Conservation (phyloP, 2,888 invertebrate genomes). For the Cosmia trapezina region DNA sequence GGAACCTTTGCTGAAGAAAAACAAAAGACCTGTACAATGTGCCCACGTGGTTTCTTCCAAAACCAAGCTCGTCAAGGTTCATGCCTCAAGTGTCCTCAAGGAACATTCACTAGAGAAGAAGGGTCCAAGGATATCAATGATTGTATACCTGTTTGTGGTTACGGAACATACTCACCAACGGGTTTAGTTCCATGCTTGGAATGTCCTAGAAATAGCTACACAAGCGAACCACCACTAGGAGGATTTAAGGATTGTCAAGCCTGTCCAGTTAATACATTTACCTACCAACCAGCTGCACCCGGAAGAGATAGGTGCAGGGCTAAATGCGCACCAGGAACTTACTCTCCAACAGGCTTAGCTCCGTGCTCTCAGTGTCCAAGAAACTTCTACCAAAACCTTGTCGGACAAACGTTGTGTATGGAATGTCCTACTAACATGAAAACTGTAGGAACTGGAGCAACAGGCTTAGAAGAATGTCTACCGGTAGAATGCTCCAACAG, state of each 20-base stretch:
- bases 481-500: conserved; percentile 96
- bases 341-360: conserved; percentile 97
- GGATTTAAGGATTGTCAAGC: conserved; percentile 98
- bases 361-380: conserved; percentile 98
- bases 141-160: conserved; percentile 98
- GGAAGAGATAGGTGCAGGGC: conserved; percentile 95
- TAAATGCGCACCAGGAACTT: conserved; percentile 97
- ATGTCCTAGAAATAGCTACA: conserved; percentile 97
- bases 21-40: conserved; percentile 97
- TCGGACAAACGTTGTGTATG: conserved; percentile 96
- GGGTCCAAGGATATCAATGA: conserved; percentile 96
- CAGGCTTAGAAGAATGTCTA: conserved; percentile 96
- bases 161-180: conserved; percentile 98
- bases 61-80: conserved; percentile 97
- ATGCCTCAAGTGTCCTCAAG: conserved; percentile 97
- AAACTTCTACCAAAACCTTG: conserved; percentile 96
- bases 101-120: conserved; percentile 97
- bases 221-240: conserved; percentile 96
- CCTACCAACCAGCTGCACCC: conserved; percentile 97
- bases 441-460: conserved; percentile 95
- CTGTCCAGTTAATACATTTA: conserved; percentile 96
- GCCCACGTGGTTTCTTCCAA: conserved; percentile 98
- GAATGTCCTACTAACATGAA: conserved; percentile 98
- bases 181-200: conserved; percentile 98
- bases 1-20: conserved; percentile 98